A percentile compares a stretch with the other conserved stretches of the same genome.
These are phyloP conservation scores for Lethocerus indicus DNA, from an alignment of 1,140 invertebrate genomes.

Conservation along the genomic window DNA sequence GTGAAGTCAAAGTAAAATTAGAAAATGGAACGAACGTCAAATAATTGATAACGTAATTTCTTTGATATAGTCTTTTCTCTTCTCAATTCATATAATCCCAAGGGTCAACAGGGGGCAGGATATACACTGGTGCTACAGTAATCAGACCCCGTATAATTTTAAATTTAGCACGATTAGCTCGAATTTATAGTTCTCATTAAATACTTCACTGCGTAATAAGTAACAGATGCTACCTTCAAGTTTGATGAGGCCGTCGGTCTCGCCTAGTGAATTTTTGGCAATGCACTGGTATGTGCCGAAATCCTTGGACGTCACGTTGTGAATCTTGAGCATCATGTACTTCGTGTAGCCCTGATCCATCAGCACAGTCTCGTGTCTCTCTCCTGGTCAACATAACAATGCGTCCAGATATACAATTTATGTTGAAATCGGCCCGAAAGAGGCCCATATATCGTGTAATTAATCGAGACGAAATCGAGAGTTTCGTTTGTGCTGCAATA, in stretches of 20 bases:
- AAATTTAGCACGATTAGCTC: no score
- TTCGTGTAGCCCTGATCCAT: constrained; percentile 68
- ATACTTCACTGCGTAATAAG: constrained; percentile 24
- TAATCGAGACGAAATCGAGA: background rate
- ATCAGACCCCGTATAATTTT: no score
- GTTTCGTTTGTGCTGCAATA: no score
- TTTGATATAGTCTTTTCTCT: no score
- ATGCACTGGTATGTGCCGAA: constrained; percentile 84
- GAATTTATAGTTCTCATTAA: no score
- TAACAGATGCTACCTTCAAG: constrained; percentile 88
- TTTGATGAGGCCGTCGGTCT: constrained; percentile 81
- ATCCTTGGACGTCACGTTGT: constrained; percentile 54
- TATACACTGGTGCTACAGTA: no score
- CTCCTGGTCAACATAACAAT: constrained; percentile 37
- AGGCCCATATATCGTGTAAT: background rate
- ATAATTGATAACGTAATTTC: no score
- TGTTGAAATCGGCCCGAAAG: background rate
- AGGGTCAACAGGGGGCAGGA: no score
- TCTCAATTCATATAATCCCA: no score
- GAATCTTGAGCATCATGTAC: constrained; percentile 76
- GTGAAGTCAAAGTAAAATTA: no score
- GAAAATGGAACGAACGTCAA: no score
- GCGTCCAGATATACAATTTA: no score
- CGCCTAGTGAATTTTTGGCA: constrained; percentile 84
- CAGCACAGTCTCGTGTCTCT: constrained; percentile 67